Conservation (phyloP, 1,140 invertebrate genomes). For the Aphidius ervi region DNA sequence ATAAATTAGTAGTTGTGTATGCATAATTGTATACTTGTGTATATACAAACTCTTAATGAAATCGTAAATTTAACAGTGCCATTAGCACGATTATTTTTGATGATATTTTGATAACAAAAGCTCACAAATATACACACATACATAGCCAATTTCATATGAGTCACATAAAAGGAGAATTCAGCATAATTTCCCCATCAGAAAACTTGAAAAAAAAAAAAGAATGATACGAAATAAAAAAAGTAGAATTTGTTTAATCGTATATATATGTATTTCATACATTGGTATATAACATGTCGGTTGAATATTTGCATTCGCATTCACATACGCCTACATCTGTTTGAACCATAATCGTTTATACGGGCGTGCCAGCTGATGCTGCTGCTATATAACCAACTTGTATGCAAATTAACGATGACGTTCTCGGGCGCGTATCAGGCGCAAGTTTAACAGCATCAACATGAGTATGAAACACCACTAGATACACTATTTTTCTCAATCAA, state of each 20-base stretch:
- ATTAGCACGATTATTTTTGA: slow-evolving; percentile 37
- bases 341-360: slow-evolving; percentile 54
- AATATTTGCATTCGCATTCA: slow-evolving; percentile 8
- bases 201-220: no score
- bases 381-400: slow-evolving; percentile 53
- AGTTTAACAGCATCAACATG: slow-evolving; percentile 51
- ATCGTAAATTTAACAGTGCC: slow-evolving; percentile 36
- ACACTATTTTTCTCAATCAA: slow-evolving; percentile 41
- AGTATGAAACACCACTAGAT: slow-evolving; percentile 50
- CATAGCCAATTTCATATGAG: slow-evolving; percentile 23
- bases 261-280: no score
- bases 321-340: slow-evolving; percentile 53
- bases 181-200: no score
- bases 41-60: slow-evolving; percentile 2
- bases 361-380: slow-evolving; percentile 51
- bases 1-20: slow-evolving; percentile 7
- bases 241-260: no score
- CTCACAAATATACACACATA: slow-evolving; percentile 34
- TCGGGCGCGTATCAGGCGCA: slow-evolving; percentile 34
- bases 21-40: slow-evolving; percentile 17
- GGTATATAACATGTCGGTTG: not conserved
- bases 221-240: no score
- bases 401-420: slow-evolving; percentile 54
- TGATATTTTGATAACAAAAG: slow-evolving; percentile 23
- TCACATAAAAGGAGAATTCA: not conserved